phyloP scores from a whole-genome alignment of 2,113 vertebrate species.

The Hystrix brachyura region DNA sequence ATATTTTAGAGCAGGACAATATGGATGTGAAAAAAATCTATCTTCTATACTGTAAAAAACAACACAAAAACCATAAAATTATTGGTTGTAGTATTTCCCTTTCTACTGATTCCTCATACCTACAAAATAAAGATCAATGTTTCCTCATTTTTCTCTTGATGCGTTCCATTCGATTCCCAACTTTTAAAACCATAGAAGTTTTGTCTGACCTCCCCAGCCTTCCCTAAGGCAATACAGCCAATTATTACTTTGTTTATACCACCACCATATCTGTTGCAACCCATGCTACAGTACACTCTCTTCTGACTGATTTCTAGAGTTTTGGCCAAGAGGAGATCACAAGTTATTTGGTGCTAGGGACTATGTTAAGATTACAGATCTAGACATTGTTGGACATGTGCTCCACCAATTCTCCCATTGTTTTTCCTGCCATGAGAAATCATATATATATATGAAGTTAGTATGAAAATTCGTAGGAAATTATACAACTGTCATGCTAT shows the following conservation, averaged over 20 bases:
- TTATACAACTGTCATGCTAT: neutral
- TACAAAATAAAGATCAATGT: neutral
- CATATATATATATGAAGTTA: neutral
- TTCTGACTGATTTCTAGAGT: neutral
- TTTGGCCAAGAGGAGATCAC: neutral
- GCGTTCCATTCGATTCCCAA: neutral
- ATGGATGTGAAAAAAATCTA: neutral
- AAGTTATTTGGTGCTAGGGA: neutral
- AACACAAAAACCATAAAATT: neutral
- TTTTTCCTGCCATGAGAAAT: neutral
- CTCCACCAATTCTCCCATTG: neutral
- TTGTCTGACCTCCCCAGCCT: neutral
- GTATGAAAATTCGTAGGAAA: neutral
- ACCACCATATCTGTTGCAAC: neutral
- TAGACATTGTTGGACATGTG: neutral
- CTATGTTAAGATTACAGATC: neutral
- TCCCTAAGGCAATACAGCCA: rapidly evolving
- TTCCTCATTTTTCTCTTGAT: neutral
- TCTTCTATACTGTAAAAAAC: neutral
- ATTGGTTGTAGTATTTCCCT: neutral
- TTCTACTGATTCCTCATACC: neutral
- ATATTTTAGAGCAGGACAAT: neutral
- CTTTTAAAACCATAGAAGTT: neutral
- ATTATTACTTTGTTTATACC: neutral
- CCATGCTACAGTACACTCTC: no score